A percentile compares a stretch with the other conserved stretches of the same genome.
These are phyloP conservation scores for Xiphophorus birchmanni DNA, from an alignment of 2,797 vertebrate species.

Conservation along the genomic window DNA sequence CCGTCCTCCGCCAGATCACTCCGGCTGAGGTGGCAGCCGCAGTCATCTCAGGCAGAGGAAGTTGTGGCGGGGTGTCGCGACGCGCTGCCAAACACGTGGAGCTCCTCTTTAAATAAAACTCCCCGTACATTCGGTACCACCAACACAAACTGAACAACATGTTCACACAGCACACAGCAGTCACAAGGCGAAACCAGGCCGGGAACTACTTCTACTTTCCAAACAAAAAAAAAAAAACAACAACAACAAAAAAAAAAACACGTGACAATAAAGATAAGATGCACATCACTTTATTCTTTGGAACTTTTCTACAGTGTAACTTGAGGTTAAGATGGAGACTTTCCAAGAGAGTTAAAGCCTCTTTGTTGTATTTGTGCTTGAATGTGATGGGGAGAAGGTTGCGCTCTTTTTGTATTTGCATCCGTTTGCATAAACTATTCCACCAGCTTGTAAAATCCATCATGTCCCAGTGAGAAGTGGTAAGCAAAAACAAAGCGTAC, in stretches of 20 bases:
- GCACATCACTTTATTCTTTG: neutral
- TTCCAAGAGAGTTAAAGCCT: neutral
- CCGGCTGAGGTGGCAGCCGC: conserved; percentile 3
- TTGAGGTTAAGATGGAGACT: too few species aligned
- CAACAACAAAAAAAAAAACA: neutral
- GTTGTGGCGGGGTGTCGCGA: conserved; percentile 46
- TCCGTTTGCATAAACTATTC: conserved; percentile 35
- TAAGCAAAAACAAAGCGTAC: neutral
- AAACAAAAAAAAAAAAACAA: conserved; percentile 3
- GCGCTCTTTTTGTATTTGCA: conserved; percentile 31
- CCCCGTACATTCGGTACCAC: neutral
- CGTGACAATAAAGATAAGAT: neutral
- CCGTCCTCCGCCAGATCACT: conserved; percentile 13
- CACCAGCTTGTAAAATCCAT: conserved; percentile 9
- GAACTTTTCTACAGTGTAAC: neutral
- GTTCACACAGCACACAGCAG: conserved; percentile 19
- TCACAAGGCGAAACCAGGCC: conserved; percentile 37
- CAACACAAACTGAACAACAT: conserved; percentile 38
- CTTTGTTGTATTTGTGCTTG: conserved; percentile 7
- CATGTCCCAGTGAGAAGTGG: neutral
- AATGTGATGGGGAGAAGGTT: neutral
- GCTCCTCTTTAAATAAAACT: conserved; percentile 37
- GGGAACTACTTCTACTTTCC: conserved; percentile 58
- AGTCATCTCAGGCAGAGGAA: conserved; percentile 43
- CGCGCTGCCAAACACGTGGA: conserved; percentile 17